These are phyloP conservation scores for Phortica magna DNA, from an alignment of 2,888 invertebrate genomes.

Conservation along the genomic window DNA sequence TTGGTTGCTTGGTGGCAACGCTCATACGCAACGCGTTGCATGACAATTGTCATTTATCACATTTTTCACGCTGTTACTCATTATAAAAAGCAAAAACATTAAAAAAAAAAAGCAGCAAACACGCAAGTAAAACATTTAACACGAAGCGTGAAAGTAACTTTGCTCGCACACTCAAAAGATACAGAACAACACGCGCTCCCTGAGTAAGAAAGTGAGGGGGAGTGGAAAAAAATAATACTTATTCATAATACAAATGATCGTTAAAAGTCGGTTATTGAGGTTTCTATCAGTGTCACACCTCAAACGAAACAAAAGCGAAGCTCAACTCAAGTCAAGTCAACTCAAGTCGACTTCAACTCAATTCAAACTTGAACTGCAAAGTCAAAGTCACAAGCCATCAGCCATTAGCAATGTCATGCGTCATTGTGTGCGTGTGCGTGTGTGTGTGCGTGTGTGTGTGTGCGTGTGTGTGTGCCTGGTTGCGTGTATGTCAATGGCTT, in stretches of 20 bases:
- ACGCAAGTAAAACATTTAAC: slow-evolving; percentile 11
- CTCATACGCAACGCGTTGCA: slow-evolving; percentile 50
- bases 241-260: background rate
- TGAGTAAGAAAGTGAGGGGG: background rate
- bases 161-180: background rate
- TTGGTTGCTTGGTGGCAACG: slow-evolving; percentile 4
- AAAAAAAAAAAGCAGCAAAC: background rate
- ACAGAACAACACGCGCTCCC: background rate
- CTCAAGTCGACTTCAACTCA: background rate
- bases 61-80: slow-evolving; percentile 51
- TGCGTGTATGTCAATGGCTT: slow-evolving; percentile 60
- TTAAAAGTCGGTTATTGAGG: slow-evolving; percentile 1
- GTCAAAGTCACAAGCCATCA: slow-evolving; percentile 14
- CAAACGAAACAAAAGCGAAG: slow-evolving; percentile 11
- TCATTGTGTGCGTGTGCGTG: background rate
- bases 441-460: background rate
- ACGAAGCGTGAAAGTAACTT: background rate
- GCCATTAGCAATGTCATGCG: background rate
- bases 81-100: slow-evolving; percentile 39
- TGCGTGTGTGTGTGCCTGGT: slow-evolving; percentile 3
- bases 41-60: slow-evolving; percentile 63
- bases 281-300: slow-evolving; percentile 50
- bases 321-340: background rate
- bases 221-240: background rate
- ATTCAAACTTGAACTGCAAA: background rate